These are phyloP conservation scores for Trachelus stipa DNA, from an alignment of 2,888 invertebrate genomes.

Conservation along the genomic window DNA sequence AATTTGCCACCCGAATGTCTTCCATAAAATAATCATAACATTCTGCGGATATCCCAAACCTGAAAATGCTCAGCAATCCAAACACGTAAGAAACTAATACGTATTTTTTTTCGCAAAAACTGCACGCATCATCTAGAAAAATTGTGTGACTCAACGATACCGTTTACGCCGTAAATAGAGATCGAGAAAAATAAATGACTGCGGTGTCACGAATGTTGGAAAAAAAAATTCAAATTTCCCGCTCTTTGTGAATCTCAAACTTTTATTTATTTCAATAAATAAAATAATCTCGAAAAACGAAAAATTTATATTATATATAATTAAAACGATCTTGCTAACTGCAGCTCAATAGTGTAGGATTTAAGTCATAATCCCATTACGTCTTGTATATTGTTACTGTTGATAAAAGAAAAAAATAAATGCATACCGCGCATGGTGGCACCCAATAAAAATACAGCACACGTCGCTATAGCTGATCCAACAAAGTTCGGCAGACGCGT, in stretches of 20 bases:
- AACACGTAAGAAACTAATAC: slow-evolving; percentile 20
- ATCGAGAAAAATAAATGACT: neutral
- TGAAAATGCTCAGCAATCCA: slow-evolving; percentile 16
- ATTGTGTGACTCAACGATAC: neutral
- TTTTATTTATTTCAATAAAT: no score
- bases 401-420: slow-evolving; percentile 21
- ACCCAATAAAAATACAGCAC: slow-evolving; percentile 74
- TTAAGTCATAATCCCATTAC: no score
- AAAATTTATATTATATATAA: no score
- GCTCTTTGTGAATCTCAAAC: no score
- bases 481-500: slow-evolving; percentile 70
- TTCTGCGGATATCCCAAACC: slow-evolving; percentile 16
- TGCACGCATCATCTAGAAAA: neutral
- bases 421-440: slow-evolving; percentile 72
- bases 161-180: neutral
- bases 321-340: no score
- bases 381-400: neutral
- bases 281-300: no score
- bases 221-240: no score
- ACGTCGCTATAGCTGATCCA: slow-evolving; percentile 70
- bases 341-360: no score
- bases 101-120: neutral
- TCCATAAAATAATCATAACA: slow-evolving; percentile 31
- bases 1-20: slow-evolving; percentile 23
- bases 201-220: neutral